Base-by-base conservation (phyloP, 2,797 vertebrate species). In the Gila robusta region DNA sequence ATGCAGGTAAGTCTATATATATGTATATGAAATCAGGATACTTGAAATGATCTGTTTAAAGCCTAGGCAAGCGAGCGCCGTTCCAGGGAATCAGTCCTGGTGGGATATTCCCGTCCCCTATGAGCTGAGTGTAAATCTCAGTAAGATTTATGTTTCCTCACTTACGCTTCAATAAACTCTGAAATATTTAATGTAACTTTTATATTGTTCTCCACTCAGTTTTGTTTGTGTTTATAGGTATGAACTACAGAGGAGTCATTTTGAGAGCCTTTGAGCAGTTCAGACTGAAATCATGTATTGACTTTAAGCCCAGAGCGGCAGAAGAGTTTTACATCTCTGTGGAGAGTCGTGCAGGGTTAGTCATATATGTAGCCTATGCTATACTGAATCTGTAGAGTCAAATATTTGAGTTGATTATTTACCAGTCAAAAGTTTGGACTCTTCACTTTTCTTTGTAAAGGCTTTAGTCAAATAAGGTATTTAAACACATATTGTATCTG, bases 291-390 rank as follows among this genome's bases (percentile, higher is more conserved):
- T 71, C 69, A 14, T 71, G 69, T 16, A 39, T 71, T 71, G 69
- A 44, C 69, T 71, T 71, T 71, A 71, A n/a, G 37, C 69, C 69
- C 37, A 41, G 69, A 71, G 11, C 21, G 7, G 37, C 69, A 41
- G 96, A 97, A 91, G 14, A 87, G 1, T 94, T 95, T 90, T 98
- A 96, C 79, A 94, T 98, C 88, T 71, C 69, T n/a, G 69, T 71
- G 69, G 69, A 71, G 11, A n/a, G 21, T 7, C 69, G 0, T n/a
- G 5, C 21, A 1, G 97, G 97, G 97, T 98, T 89, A 94, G 87
- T 66, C 16, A 39, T 39, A 6, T 5, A 39, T 32, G 54, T 35
- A 1, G 23, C 1, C 9, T 64, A 19, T 11, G 28, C 59, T 49
- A 35, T 3, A 67, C 10, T 52, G 26, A 47, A 47, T 19, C 5